A percentile compares a stretch with the other conserved stretches of the same genome.
phyloP scores from a whole-genome alignment of 2,797 vertebrate species.

The Semotilus atromaculatus region DNA sequence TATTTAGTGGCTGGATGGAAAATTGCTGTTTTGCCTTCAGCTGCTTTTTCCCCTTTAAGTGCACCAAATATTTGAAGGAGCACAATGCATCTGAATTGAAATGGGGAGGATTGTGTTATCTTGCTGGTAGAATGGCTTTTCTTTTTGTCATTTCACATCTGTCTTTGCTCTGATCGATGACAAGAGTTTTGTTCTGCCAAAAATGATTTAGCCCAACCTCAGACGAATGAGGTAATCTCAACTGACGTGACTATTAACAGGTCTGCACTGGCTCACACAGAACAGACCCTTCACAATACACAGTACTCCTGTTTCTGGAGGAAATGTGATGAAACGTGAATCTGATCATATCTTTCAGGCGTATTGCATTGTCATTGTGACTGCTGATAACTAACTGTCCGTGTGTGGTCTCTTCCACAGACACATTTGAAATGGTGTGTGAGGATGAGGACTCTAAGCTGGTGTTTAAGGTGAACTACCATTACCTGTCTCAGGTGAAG shows the following conservation, averaged over 20 bases:
- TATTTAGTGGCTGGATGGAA: not conserved
- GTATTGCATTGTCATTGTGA: not conserved
- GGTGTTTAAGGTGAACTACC: slow-evolving; percentile 98
- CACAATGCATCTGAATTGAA: not conserved
- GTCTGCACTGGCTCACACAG: slow-evolving; percentile 48
- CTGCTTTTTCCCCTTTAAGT: slow-evolving; percentile 12
- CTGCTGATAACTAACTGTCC: not conserved
- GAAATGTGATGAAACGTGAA: not conserved
- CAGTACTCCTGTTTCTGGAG: slow-evolving; percentile 3
- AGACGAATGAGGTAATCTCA: slow-evolving; percentile 63
- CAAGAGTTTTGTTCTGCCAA: slow-evolving; percentile 54
- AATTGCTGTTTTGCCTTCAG: not conserved
- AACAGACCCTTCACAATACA: not conserved
- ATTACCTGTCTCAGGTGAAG: slow-evolving; percentile 99
- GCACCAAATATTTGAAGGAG: not conserved
- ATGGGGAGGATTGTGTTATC: slow-evolving; percentile 23
- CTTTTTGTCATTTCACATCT: slow-evolving; percentile 63
- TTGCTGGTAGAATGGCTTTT: slow-evolving; percentile 41
- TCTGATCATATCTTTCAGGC: not conserved
- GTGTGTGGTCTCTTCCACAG: slow-evolving; percentile 67
- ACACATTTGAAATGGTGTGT: slow-evolving; percentile 99
- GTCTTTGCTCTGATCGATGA: slow-evolving; percentile 58
- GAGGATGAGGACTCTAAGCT: slow-evolving; percentile 97
- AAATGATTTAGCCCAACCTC: slow-evolving; percentile 62
- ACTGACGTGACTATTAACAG: slow-evolving; percentile 65